phyloP scores from a whole-genome alignment of 2,113 vertebrate species.

The Sterrhoptilus dennistouni region DNA sequence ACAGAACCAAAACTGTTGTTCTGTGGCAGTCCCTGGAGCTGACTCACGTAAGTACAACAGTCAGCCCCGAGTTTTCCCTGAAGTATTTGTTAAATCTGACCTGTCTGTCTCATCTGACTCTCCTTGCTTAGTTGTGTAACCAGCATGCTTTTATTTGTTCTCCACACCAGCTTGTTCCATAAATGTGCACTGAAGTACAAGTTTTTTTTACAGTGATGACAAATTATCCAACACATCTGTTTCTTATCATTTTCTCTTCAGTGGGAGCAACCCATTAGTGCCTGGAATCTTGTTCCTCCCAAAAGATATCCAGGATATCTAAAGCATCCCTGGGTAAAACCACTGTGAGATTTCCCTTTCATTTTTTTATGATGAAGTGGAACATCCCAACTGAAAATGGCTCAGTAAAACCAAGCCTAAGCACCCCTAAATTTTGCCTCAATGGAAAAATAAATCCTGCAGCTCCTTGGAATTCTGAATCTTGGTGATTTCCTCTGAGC shows the following conservation, averaged over 20 bases:
- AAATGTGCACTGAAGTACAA: slow-evolving; percentile 66
- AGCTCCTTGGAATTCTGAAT: not conserved
- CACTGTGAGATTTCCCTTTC: not conserved
- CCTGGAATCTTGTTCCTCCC: not conserved
- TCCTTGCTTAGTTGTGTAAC: slow-evolving; percentile 79
- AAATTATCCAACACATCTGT: slow-evolving; percentile 75
- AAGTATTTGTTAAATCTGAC: not conserved
- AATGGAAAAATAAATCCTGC: not conserved
- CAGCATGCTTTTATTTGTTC: slow-evolving; percentile 74
- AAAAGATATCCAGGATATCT: not conserved
- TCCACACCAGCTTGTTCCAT: slow-evolving; percentile 76
- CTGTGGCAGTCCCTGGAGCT: not conserved
- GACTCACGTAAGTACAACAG: not conserved
- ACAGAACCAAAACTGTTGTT: not conserved
- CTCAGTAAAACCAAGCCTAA: not conserved
- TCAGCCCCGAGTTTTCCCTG: slow-evolving; percentile 1
- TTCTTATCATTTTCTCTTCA: not conserved
- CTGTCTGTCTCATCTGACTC: slow-evolving; percentile 37
- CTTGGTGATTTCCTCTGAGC: fast-evolving
- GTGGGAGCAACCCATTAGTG: not conserved
- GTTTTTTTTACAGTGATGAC: slow-evolving; percentile 84
- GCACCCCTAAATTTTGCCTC: not conserved
- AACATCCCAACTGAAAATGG: not conserved
- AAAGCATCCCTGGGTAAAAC: not conserved
- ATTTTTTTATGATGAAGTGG: not conserved